A percentile compares a stretch with the other conserved stretches of the same genome.
Evolutionary conservation across 1,140 invertebrate genomes (phyloP).

Genomic region (Manduca sexta): DNA sequence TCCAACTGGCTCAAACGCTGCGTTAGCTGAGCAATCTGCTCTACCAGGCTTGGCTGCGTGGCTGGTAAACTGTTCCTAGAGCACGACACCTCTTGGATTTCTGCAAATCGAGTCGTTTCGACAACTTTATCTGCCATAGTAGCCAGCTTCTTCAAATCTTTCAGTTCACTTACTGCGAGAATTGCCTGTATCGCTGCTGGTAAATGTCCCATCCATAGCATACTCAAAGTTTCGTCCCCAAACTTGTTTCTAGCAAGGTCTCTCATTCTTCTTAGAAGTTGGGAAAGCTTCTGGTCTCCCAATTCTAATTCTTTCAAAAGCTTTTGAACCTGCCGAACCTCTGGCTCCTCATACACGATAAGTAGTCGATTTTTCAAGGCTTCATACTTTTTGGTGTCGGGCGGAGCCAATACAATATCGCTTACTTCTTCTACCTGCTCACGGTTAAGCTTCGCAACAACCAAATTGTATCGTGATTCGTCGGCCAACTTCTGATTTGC

Average conservation of each 20-base stretch:
- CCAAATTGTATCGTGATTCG: slow-evolving; percentile 1
- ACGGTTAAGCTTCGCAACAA: slow-evolving; percentile 7
- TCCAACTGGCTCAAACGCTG: background rate
- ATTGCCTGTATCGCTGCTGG: background rate
- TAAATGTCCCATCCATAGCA: slow-evolving; percentile 3
- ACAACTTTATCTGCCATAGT: slow-evolving; percentile 3
- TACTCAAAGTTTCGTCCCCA: background rate
- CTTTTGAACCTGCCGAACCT: slow-evolving; percentile 12
- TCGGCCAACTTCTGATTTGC: slow-evolving; percentile 1
- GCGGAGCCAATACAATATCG: slow-evolving; percentile 10
- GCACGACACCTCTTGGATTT: background rate
- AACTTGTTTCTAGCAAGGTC: slow-evolving; percentile 2
- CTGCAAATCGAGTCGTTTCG: background rate
- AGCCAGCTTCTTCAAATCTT: slow-evolving; percentile 1
- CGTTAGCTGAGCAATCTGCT: background rate
- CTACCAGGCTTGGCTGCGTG: background rate
- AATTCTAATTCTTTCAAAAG: slow-evolving; percentile 8
- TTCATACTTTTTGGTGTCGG: slow-evolving; percentile 8
- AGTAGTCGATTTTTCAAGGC: slow-evolving; percentile 7
- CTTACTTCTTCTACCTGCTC: slow-evolving; percentile 7
- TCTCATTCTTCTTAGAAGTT: slow-evolving; percentile 6
- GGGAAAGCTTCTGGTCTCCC: slow-evolving; percentile 13
- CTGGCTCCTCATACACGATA: slow-evolving; percentile 10
- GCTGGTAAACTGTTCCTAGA: background rate
- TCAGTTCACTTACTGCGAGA: background rate